Conservation (phyloP, 2,113 vertebrate genomes). For the Deroptyus accipitrinus region DNA sequence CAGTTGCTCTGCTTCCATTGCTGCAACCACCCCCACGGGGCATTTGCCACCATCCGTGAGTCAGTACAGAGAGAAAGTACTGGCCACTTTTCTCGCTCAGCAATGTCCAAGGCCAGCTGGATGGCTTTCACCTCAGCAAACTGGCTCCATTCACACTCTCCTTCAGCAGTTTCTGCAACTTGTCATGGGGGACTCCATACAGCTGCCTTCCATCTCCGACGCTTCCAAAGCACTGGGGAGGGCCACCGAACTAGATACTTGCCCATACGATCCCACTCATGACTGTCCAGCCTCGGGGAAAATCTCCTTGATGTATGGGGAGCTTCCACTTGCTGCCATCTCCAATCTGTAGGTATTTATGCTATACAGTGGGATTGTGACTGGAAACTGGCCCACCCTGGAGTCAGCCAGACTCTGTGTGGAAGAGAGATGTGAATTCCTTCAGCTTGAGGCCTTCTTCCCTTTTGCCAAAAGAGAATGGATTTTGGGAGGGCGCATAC, state of each 20-base stretch:
- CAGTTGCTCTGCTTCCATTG: no score
- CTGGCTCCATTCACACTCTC: no score
- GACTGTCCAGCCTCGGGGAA: background rate
- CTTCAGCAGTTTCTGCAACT: no score
- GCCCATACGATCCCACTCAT: background rate
- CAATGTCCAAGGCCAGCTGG: no score
- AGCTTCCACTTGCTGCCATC: background rate
- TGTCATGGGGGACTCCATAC: no score
- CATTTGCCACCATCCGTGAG: no score
- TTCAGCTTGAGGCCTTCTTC: conserved; percentile 5
- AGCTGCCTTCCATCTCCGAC: no score
- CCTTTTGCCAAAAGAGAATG: background rate
- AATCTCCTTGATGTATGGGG: background rate
- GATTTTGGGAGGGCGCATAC: fast-evolving
- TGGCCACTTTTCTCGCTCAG: no score
- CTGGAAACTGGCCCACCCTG: background rate
- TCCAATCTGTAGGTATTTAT: background rate
- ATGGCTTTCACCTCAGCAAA: no score
- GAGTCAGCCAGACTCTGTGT: background rate
- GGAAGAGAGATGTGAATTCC: background rate
- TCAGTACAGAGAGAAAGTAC: no score
- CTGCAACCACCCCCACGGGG: no score
- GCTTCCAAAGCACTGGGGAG: no score
- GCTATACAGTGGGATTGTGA: background rate
- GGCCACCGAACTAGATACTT: background rate